A percentile compares a stretch with the other conserved stretches of the same genome.
These are phyloP conservation scores for Apocrypta bakeri DNA, from an alignment of 1,140 invertebrate genomes.

Conservation along the genomic window DNA sequence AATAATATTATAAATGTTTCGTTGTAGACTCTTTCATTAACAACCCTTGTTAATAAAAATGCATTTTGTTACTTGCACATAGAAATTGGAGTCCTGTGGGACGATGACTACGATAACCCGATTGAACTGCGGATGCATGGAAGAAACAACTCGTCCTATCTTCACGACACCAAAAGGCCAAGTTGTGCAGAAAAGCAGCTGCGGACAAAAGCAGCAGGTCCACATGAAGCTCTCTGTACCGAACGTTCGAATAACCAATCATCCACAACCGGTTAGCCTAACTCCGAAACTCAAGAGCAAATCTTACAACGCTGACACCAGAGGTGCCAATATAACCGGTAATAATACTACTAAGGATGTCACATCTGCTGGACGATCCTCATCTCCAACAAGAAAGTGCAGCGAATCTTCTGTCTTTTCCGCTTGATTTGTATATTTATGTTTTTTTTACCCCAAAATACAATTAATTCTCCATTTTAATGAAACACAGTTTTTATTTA, in stretches of 20 bases:
- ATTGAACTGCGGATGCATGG: conserved; percentile 58
- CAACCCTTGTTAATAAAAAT: no score
- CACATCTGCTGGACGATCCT: not conserved
- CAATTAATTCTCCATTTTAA: no score
- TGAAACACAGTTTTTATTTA: no score
- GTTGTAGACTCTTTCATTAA: no score
- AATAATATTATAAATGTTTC: no score
- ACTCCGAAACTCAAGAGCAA: conserved; percentile 21
- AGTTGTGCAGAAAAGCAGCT: conserved; percentile 49
- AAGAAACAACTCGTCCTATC: conserved; percentile 57
- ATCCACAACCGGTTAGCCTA: not conserved
- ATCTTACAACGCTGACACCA: not conserved
- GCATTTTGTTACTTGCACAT: not conserved
- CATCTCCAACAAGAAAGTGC: not conserved
- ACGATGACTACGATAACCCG: conserved; percentile 59
- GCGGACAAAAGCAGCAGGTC: conserved; percentile 40
- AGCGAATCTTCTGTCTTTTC: conserved; percentile 3
- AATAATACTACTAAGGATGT: not conserved
- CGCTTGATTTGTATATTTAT: not conserved
- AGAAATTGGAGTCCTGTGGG: conserved; percentile 56
- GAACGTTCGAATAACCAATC: conserved; percentile 23
- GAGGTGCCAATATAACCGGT: not conserved
- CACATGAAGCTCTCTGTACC: conserved; percentile 40
- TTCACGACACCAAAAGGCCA: conserved; percentile 55
- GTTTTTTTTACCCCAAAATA: not conserved